These are phyloP conservation scores for Pheosia gnoma DNA, from an alignment of 2,888 invertebrate species.

Conservation along the genomic window DNA sequence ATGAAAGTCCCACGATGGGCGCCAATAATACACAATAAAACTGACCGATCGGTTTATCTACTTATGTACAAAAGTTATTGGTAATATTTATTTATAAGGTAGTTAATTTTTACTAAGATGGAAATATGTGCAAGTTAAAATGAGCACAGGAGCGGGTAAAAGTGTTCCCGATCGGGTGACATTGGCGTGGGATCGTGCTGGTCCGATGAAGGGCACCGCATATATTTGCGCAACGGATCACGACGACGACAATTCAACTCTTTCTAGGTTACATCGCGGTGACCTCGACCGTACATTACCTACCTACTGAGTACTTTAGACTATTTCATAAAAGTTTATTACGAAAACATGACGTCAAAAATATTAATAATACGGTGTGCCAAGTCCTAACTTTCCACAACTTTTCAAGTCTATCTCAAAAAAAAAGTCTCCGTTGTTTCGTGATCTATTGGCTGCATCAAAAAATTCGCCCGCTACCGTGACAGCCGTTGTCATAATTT, in stretches of 20 bases:
- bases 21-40: not conserved
- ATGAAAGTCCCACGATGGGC: not conserved
- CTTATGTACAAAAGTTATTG: too few relatives aligned
- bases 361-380: too few relatives aligned
- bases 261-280: constrained; percentile 2
- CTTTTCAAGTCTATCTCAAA: constrained; percentile 17
- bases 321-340: too few relatives aligned
- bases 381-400: not conserved
- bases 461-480: constrained; percentile 11
- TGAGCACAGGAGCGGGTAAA: not conserved
- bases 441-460: constrained; percentile 52
- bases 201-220: constrained; percentile 43
- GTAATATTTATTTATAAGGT: too few relatives aligned
- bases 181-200: constrained; percentile 21
- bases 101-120: too few relatives aligned
- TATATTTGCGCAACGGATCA: constrained; percentile 47
- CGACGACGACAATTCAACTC: constrained; percentile 11
- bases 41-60: too few relatives aligned
- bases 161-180: constrained; percentile 7
- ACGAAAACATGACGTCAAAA: too few relatives aligned
- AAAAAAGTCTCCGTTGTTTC: constrained; percentile 15
- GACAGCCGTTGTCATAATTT: constrained; percentile 46
- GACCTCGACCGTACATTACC: not conserved
- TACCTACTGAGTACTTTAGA: not conserved
- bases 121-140: too few relatives aligned